phyloP scores from a whole-genome alignment of 1,140 invertebrate genomes.

The Neodiprion virginianus region DNA sequence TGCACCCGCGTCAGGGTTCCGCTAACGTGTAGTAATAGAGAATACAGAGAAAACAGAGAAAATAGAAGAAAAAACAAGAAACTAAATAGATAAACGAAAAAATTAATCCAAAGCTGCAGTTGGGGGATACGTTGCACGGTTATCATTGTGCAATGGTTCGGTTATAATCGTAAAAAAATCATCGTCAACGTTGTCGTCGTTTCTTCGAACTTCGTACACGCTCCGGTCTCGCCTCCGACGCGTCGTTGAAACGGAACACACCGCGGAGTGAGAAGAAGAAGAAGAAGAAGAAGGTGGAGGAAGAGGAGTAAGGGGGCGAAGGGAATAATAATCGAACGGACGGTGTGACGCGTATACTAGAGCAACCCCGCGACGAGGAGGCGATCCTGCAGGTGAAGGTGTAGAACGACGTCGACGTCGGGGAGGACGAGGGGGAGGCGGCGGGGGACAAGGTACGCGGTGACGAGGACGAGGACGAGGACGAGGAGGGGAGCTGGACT shows the following conservation, averaged over 20 bases:
- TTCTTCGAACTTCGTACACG: no score
- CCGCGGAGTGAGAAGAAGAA: conserved; percentile 11
- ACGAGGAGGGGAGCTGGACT: conserved; percentile 27
- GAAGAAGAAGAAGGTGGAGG: conserved; percentile 35
- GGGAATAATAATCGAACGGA: no score
- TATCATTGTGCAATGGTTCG: no score
- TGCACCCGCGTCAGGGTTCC: not conserved
- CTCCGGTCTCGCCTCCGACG: no score
- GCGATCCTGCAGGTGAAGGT: no score
- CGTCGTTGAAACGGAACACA: no score
- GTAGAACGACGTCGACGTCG: not conserved
- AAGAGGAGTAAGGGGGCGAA: no score
- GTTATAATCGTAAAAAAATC: no score
- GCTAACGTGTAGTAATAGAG: not conserved
- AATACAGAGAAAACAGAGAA: not conserved
- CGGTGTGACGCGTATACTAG: no score
- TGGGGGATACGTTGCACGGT: no score
- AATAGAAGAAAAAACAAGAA: not conserved
- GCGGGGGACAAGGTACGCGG: not conserved
- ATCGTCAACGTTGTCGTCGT: no score
- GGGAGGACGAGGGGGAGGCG: not conserved
- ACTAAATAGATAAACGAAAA: not conserved
- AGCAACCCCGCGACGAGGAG: no score
- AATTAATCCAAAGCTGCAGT: not conserved
- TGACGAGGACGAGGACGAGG: conserved; percentile 15